phyloP scores from a whole-genome alignment of 2,888 invertebrate species.

The Trissolcus japonicus region DNA sequence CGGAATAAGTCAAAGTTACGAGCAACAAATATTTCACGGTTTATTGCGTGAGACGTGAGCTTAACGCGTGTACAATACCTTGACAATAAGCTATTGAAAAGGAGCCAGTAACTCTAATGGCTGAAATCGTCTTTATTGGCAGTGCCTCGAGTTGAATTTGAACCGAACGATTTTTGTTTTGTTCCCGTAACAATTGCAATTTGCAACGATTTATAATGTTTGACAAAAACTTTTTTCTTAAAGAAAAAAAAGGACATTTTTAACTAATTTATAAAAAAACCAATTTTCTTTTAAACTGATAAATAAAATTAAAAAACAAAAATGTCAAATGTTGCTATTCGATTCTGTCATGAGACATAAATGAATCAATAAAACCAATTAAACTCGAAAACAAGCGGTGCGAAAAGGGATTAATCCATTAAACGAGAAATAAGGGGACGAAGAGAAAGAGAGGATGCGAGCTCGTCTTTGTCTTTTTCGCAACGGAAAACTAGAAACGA shows the following conservation, averaged over 20 bases:
- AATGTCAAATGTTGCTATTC: no score
- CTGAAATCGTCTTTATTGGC: constrained; percentile 39
- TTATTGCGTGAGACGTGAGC: constrained; percentile 34
- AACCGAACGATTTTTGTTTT: constrained; percentile 1
- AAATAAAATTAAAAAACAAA: no score
- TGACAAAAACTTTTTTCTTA: no score
- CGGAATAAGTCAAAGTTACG: constrained; percentile 25
- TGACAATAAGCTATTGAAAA: constrained; percentile 37
- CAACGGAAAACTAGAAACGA: constrained; percentile 27
- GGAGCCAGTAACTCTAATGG: constrained; percentile 50
- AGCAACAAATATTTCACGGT: constrained; percentile 22
- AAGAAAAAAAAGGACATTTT: no score
- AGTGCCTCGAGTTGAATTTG: constrained; percentile 34
- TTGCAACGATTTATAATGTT: no score
- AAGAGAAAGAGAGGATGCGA: background rate
- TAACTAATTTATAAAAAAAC: no score
- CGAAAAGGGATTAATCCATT: constrained; percentile 10
- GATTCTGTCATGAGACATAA: background rate
- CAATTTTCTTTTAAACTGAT: no score
- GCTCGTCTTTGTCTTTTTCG: background rate
- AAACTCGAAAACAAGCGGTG: constrained; percentile 2
- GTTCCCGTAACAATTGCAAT: no score
- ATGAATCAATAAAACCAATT: background rate
- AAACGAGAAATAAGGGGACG: background rate
- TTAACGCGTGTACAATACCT: constrained; percentile 19